phyloP scores from a whole-genome alignment of 2,888 invertebrate genomes.

The Cerceris rybyensis region DNA sequence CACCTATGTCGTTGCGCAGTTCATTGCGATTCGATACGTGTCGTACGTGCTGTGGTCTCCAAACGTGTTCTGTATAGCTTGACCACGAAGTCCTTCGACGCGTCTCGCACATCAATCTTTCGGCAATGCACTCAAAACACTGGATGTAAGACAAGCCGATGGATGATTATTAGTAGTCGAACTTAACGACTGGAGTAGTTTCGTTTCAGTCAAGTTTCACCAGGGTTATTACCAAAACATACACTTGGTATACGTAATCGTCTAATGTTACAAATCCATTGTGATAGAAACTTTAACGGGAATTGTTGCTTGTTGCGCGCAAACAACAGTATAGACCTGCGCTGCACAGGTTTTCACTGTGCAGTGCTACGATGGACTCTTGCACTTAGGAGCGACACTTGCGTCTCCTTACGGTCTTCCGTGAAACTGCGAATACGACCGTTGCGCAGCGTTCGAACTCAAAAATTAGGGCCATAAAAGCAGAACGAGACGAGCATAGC shows the following conservation, averaged over 20 bases:
- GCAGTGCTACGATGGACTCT: slow-evolving; percentile 37
- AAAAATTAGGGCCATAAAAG: slow-evolving; percentile 53
- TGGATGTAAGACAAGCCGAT: too few relatives aligned
- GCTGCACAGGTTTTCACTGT: slow-evolving; percentile 30
- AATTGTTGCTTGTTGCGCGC: slow-evolving; percentile 20
- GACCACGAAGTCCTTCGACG: slow-evolving; percentile 14
- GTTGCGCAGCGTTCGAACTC: slow-evolving; percentile 47
- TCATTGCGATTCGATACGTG: slow-evolving; percentile 53
- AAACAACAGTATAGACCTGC: slow-evolving; percentile 42
- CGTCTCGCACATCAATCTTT: slow-evolving; percentile 14
- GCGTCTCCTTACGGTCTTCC: slow-evolving; percentile 20
- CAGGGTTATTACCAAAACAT: too few relatives aligned
- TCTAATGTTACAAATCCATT: slow-evolving; percentile 11
- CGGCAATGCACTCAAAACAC: background rate
- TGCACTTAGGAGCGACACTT: slow-evolving; percentile 21
- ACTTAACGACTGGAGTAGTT: too few relatives aligned
- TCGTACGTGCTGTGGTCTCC: slow-evolving; percentile 23
- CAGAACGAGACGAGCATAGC: slow-evolving; percentile 21
- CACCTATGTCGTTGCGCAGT: slow-evolving; percentile 60
- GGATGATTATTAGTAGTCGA: too few relatives aligned
- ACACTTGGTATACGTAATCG: background rate
- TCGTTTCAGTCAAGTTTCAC: too few relatives aligned
- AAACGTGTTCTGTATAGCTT: background rate
- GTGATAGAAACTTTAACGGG: background rate
- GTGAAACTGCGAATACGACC: slow-evolving; percentile 21